Evolutionary conservation across 2,797 vertebrate genomes (phyloP).

Genomic region (Gobionotothen gibberifrons): DNA sequence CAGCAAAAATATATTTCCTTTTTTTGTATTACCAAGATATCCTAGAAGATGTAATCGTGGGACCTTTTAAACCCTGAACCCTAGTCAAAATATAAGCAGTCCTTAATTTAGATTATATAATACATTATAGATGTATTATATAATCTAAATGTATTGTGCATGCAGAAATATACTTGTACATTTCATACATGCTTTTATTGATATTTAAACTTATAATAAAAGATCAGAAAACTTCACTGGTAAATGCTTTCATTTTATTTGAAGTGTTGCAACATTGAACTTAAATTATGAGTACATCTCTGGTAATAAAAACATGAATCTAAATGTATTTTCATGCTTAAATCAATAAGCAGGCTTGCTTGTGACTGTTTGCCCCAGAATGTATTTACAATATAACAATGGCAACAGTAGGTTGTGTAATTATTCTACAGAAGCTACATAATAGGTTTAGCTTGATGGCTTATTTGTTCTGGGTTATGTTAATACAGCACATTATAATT

Average conservation of each 20-base stretch:
- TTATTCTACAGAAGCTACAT: constrained; percentile 69
- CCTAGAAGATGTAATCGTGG: neutral
- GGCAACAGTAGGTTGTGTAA: constrained; percentile 60
- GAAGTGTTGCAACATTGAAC: neutral
- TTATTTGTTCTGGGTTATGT: constrained; percentile 73
- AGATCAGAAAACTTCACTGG: neutral
- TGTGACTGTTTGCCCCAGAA: constrained; percentile 31
- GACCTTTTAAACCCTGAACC: neutral
- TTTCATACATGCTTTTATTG: too few species aligned
- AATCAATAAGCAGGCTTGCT: constrained; percentile 12
- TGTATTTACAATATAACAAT: constrained; percentile 54
- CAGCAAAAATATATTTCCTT: too few species aligned
- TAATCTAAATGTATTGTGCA: too few species aligned
- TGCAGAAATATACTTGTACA: too few species aligned
- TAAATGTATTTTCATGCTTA: neutral
- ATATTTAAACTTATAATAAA: neutral
- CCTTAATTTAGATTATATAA: too few species aligned
- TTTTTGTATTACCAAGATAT: neutral
- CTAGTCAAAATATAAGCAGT: neutral
- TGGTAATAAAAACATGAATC: neutral
- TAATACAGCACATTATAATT: constrained; percentile 77
- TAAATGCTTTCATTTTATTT: neutral
- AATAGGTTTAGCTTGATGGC: constrained; percentile 69
- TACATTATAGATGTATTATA: too few species aligned
- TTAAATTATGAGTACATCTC: constrained; percentile 13